Evolutionary conservation across 2,888 invertebrate genomes (phyloP), one percentile per base, ranked within the genome.

Genomic region (Zeuzera pyrina): DNA sequence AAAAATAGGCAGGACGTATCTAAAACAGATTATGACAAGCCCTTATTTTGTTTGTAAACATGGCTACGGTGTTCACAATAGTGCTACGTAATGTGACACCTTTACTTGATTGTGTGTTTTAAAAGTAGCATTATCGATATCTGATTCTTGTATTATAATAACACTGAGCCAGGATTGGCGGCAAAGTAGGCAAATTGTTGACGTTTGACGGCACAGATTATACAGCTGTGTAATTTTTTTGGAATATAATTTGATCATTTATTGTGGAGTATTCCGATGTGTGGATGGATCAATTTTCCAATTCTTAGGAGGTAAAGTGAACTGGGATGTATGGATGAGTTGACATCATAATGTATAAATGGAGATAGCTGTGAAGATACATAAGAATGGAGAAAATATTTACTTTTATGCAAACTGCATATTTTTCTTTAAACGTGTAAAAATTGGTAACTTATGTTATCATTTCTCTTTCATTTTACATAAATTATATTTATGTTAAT

Each of bases 41-140:
- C 73, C 70, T 61, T 83, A 76, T 83, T 83, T 65, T 83, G 83
- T 81, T 81, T 79, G 81, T 81, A 83, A 81, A 83, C 83, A 83
- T 43, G 52, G 57, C 54, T 63, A 47, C 50, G 51, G 35, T 38
- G 44, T 45, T 49, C 47, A 77, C 74, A 77, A 81, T 65, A 47
- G 68, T 43, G 38, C 39, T 41, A 47, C 54, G 83, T 79, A 79
- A 83, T 73, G 69, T 71, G 79, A 83, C 81, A 83, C 81, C 76
- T 77, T 64, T 60, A 54, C 55, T 52, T 61, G 73, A 78, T 78
- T 69, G 71, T 70, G 64, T 65, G 61, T 57, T 55, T 43, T 54
- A 43, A 68, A 68, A 73, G n/a, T 65, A 63, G 65, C 57, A 57
- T 59, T 61, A 76, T 68, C 68, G 72, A 77, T 71, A 67, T 60